Percentiles rank a stretch among this genome's conserved stretches.
Conservation (phyloP, 2,113 vertebrate genomes). For the Paratilapia polleni region DNA sequence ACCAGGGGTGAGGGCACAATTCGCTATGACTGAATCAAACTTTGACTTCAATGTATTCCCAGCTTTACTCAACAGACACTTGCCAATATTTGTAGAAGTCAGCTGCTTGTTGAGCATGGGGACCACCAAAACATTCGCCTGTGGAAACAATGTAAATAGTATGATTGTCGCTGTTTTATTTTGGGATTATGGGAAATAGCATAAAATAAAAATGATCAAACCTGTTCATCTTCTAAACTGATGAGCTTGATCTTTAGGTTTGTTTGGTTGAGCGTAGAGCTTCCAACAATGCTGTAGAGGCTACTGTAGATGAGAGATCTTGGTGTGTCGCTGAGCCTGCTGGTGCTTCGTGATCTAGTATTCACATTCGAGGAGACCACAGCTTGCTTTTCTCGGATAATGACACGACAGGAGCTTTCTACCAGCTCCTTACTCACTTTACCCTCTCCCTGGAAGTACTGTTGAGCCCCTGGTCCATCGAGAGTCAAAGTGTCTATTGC, state of each 20-base stretch:
- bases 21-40: slow-evolving; percentile 8
- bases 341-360: not conserved
- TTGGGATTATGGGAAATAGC: not conserved
- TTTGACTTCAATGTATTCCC: slow-evolving; percentile 39
- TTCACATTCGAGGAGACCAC: not conserved
- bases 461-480: slow-evolving; percentile 56
- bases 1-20: slow-evolving; percentile 19
- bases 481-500: slow-evolving; percentile 16
- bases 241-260: slow-evolving; percentile 63
- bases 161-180: not conserved
- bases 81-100: slow-evolving; percentile 54
- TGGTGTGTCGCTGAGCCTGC: not conserved
- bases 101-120: slow-evolving; percentile 59
- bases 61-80: slow-evolving; percentile 40
- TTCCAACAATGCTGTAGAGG: not conserved
- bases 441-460: slow-evolving; percentile 61
- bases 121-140: slow-evolving; percentile 69
- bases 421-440: slow-evolving; percentile 25
- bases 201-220: not conserved
- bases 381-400: slow-evolving; percentile 27
- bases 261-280: not conserved
- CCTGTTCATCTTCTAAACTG: slow-evolving; percentile 67
- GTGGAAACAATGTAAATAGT: not conserved
- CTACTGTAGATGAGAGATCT: not conserved
- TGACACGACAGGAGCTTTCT: slow-evolving; percentile 38